These are phyloP conservation scores for Coracopsis vasa DNA, from an alignment of 2,113 vertebrate species.

Conservation along the genomic window DNA sequence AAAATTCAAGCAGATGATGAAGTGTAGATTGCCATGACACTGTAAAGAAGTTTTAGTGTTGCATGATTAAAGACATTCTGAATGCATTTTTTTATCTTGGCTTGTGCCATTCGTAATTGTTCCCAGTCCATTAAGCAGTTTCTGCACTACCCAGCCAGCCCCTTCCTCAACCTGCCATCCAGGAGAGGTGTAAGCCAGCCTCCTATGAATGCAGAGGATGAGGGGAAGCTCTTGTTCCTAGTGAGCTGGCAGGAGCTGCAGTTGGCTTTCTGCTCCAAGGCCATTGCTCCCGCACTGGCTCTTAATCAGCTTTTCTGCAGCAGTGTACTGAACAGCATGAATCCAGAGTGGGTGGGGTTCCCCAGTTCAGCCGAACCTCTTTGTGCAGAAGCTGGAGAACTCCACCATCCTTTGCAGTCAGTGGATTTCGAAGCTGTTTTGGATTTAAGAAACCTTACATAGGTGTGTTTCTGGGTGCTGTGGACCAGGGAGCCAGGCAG, in stretches of 20 bases:
- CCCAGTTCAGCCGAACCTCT: not conserved
- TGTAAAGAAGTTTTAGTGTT: slow-evolving; percentile 54
- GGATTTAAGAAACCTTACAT: not conserved
- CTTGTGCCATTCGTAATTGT: slow-evolving; percentile 49
- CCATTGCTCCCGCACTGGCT: rapidly evolving
- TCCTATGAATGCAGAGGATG: not conserved
- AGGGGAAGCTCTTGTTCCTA: not conserved
- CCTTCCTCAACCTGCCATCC: not conserved
- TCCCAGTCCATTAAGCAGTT: not conserved
- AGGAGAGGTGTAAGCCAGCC: not conserved
- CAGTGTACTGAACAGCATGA: not conserved
- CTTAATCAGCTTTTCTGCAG: not conserved
- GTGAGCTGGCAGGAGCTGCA: not conserved
- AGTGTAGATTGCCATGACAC: slow-evolving; percentile 37
- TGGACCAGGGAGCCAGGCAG: not conserved
- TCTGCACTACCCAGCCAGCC: not conserved
- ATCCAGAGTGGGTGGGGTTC: not conserved
- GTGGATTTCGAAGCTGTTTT: not conserved
- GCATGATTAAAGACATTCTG: slow-evolving; percentile 67
- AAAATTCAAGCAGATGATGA: not conserved
- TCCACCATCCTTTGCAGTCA: not conserved
- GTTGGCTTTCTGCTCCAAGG: not conserved
- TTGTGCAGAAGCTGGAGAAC: not conserved
- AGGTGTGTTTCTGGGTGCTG: not conserved
- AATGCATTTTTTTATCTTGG: slow-evolving; percentile 17